Evolutionary conservation across 2,888 invertebrate species (phyloP).

Genomic region (Callyntrura sp.): DNA sequence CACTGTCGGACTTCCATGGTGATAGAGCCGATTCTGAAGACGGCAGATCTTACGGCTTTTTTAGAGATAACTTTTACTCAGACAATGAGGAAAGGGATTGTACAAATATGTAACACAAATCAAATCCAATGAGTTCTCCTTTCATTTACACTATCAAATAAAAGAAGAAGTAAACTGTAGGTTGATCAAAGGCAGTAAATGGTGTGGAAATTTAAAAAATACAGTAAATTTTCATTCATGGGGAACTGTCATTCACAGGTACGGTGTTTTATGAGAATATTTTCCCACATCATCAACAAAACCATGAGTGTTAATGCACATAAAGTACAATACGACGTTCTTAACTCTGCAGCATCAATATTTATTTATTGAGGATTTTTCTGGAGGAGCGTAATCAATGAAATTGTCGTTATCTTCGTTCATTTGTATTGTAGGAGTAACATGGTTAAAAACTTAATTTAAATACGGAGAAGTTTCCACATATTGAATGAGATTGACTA

Average conservation of each 20-base stretch:
- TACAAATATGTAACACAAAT: neutral
- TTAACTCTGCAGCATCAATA: too few relatives aligned
- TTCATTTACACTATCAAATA: neutral
- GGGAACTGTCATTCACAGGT: slow-evolving; percentile 53
- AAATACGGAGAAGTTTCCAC: too few relatives aligned
- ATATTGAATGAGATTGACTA: too few relatives aligned
- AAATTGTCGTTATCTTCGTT: too few relatives aligned
- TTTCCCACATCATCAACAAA: too few relatives aligned
- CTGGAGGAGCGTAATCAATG: too few relatives aligned
- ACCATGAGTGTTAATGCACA: too few relatives aligned
- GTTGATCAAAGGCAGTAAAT: slow-evolving; percentile 5
- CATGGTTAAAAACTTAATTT: too few relatives aligned
- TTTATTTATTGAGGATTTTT: too few relatives aligned
- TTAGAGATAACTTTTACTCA: neutral
- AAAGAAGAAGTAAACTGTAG: neutral
- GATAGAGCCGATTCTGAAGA: neutral
- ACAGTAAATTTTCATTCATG: neutral
- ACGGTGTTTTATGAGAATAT: too few relatives aligned
- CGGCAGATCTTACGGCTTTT: slow-evolving; percentile 3
- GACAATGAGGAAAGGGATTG: neutral
- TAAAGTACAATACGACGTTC: too few relatives aligned
- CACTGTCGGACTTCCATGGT: neutral
- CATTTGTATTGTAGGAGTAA: too few relatives aligned
- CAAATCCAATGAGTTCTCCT: neutral
- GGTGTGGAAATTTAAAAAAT: slow-evolving; percentile 49